Base-by-base conservation (phyloP, 2,797 vertebrate genomes). In the Catostomus latipinnis region DNA sequence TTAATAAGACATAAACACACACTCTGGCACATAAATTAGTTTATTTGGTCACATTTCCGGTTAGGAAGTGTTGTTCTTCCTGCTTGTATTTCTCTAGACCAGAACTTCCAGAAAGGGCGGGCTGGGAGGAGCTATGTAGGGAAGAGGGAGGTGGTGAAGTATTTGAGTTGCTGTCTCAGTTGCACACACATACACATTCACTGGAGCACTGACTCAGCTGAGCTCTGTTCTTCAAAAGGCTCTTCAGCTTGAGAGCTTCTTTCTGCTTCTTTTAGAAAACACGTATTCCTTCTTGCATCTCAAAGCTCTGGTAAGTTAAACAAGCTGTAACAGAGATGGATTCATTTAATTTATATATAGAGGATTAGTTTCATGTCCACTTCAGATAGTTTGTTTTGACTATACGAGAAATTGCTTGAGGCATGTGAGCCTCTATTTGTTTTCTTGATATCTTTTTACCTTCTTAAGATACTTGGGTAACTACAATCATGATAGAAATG, bases 141-240 rank as follows among this genome's bases (percentile, higher is more conserved):
- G 57, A 66, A 71, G 69, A 18, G 74, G 61, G 74, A 71, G 80
- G 81, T 76, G 86, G 78, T 84, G 75, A 73, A 73, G 84, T 81
- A 86, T 86, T 84, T 86, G 85, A 82, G 85, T 75, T 84, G 66
- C 66, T 4, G 53, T 54, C 70, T 77, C 69, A 14, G 48, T 74
- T n/a, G 14, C 22, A 7, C 54, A 7, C 34, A 34, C 69, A 61
- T 63, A 77, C 74, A 73, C 11, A 46, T 70, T 81, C 74, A 81
- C 71, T 16, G 66, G 9, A 73, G 66, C 46, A 1, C 52, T 1
- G 75, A 77, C 18, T 77, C 58, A 48, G 72, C 68, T 65, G 63
- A 74, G 46, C 50, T 80, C 49, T 52, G 18, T 63, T 66, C 80
- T 79, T 83, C 16, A 53, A 45, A 62, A 56, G 83, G 68, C 80